phyloP scores from a whole-genome alignment of 2,888 invertebrate species.

The Diarsia rubi region DNA sequence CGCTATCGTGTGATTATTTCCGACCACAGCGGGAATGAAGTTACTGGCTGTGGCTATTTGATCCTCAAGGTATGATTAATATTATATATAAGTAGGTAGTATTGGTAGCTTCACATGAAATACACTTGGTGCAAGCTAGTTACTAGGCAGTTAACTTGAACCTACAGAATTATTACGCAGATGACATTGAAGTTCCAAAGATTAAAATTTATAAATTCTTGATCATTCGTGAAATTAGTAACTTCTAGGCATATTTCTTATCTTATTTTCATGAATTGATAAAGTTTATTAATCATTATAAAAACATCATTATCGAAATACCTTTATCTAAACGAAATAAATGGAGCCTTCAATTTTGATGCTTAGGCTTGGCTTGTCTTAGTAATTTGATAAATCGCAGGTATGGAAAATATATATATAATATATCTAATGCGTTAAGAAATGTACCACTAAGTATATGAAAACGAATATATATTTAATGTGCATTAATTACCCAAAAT shows the following conservation, averaged over 20 bases:
- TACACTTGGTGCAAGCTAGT: too few relatives aligned
- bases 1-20: neutral
- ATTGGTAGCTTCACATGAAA: neutral
- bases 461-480: neutral
- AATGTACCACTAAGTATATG: too few relatives aligned
- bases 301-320: slow-evolving; percentile 37
- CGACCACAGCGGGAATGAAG: too few relatives aligned
- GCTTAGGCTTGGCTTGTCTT: neutral
- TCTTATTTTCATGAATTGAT: slow-evolving; percentile 33
- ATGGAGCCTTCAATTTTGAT: neutral
- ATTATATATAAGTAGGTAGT: neutral
- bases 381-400: neutral
- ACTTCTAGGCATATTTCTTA: slow-evolving; percentile 4
- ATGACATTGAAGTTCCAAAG: slow-evolving; percentile 12
- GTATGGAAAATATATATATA: slow-evolving; percentile 1
- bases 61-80: too few relatives aligned
- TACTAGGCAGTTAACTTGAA: neutral
- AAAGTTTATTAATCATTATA: slow-evolving; percentile 18
- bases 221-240: slow-evolving; percentile 1
- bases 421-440: neutral
- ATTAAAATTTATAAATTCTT: neutral
- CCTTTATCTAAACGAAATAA: slow-evolving; percentile 23
- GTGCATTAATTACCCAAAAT: neutral
- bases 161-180: neutral
- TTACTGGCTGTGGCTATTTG: too few relatives aligned